A percentile compares a stretch with the other conserved stretches of the same genome.
Evolutionary conservation across 2,113 vertebrate genomes (phyloP).

Genomic region (Chlorodrepanis virens): DNA sequence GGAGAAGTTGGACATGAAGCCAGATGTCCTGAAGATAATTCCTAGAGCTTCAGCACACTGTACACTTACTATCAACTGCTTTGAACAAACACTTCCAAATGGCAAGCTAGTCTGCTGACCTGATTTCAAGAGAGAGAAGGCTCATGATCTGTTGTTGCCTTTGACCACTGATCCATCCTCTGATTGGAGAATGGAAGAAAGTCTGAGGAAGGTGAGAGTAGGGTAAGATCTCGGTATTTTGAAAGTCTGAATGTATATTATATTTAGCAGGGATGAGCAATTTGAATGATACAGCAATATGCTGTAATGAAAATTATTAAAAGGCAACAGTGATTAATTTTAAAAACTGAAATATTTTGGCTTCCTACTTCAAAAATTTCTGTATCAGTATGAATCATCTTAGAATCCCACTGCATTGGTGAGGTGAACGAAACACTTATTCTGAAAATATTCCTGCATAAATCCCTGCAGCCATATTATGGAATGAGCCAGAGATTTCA

Average conservation of each 20-base stretch:
- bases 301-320: not conserved
- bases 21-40: slow-evolving; percentile 58
- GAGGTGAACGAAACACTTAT: not conserved
- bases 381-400: not conserved
- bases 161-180: not conserved
- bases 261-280: not conserved
- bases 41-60: not conserved
- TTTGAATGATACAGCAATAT: not conserved
- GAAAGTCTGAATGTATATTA: not conserved
- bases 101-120: not conserved
- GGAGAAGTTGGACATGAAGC: slow-evolving; percentile 23
- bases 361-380: not conserved
- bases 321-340: not conserved
- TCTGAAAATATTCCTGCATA: not conserved
- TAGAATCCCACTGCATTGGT: not conserved
- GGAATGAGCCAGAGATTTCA: not conserved
- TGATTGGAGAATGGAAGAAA: not conserved
- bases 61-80: not conserved
- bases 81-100: slow-evolving; percentile 16
- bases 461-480: not conserved
- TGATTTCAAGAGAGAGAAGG: not conserved
- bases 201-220: not conserved
- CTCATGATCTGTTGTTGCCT: not conserved
- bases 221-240: not conserved
- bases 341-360: not conserved